phyloP scores from a whole-genome alignment of 2,888 invertebrate species.

The Paralinhomoeus sp. region DNA sequence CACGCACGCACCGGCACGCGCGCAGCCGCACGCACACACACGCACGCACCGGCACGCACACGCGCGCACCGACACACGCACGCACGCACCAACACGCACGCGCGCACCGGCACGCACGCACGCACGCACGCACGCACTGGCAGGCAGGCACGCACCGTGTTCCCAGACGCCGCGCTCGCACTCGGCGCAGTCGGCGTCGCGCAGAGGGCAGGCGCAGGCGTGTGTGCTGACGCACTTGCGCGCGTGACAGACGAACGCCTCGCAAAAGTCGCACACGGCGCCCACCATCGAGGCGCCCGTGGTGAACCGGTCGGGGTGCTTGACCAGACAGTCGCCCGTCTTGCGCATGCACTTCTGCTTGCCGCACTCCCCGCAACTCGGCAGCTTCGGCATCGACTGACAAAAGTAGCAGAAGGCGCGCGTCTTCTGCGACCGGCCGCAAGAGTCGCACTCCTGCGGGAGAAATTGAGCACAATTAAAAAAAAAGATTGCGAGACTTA shows the following conservation, averaged over 20 bases:
- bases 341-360: conserved; percentile 90
- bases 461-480: conserved; percentile 8
- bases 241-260: conserved; percentile 90
- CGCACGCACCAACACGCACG: too few species aligned
- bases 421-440: conserved; percentile 51
- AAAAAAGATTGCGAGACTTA: neutral
- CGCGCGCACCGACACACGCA: too few species aligned
- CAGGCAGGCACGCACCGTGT: conserved; percentile 40
- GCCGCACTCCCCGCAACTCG: conserved; percentile 57
- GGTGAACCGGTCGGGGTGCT: conserved; percentile 64
- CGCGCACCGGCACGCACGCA: too few species aligned
- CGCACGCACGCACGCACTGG: neutral
- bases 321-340: conserved; percentile 75
- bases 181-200: conserved; percentile 65
- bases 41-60: too few species aligned
- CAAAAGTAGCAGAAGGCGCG: conserved; percentile 93
- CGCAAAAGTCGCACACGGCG: conserved; percentile 87
- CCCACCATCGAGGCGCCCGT: conserved; percentile 68
- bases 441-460: conserved; percentile 41
- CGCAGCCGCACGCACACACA: too few species aligned
- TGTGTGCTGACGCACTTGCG: conserved; percentile 67
- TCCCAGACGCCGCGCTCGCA: conserved; percentile 86
- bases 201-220: conserved; percentile 69
- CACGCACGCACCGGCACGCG: too few species aligned
- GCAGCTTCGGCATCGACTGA: conserved; percentile 58